Evolutionary conservation across 1,140 invertebrate species (phyloP).

Genomic region (Nylanderia fulva): DNA sequence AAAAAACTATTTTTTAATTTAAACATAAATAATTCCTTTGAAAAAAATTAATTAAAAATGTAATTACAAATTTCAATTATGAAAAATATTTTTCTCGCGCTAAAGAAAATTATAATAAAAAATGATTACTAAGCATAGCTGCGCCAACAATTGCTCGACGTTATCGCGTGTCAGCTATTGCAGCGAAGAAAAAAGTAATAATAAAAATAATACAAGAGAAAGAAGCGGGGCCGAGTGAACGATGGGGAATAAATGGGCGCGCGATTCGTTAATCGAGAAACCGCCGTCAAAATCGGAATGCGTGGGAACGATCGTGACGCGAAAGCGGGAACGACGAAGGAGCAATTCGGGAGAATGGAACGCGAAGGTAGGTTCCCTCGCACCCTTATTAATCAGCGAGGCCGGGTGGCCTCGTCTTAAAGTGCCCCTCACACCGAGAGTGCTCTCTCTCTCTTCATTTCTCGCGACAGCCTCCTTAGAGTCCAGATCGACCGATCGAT

Average conservation of each 20-base stretch:
- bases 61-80: no score
- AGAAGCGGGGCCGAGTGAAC: not conserved
- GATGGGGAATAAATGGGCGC: slow-evolving; percentile 8
- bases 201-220: slow-evolving; percentile 15
- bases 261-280: slow-evolving; percentile 56
- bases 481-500: not conserved
- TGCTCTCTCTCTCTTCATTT: no score
- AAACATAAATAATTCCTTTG: no score
- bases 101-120: no score
- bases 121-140: no score
- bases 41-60: no score
- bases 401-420: slow-evolving; percentile 47
- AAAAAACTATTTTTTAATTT: no score
- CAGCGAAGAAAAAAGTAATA: no score
- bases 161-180: not conserved
- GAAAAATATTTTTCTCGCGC: no score
- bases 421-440: slow-evolving; percentile 25
- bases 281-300: slow-evolving; percentile 55
- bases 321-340: not conserved
- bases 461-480: not conserved
- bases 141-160: not conserved
- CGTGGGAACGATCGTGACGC: slow-evolving; percentile 45
- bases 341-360: slow-evolving; percentile 41
- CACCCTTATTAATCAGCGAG: slow-evolving; percentile 60
- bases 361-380: slow-evolving; percentile 54